These are phyloP conservation scores for Leucophenga montana DNA, from an alignment of 2,888 invertebrate genomes.

Conservation along the genomic window DNA sequence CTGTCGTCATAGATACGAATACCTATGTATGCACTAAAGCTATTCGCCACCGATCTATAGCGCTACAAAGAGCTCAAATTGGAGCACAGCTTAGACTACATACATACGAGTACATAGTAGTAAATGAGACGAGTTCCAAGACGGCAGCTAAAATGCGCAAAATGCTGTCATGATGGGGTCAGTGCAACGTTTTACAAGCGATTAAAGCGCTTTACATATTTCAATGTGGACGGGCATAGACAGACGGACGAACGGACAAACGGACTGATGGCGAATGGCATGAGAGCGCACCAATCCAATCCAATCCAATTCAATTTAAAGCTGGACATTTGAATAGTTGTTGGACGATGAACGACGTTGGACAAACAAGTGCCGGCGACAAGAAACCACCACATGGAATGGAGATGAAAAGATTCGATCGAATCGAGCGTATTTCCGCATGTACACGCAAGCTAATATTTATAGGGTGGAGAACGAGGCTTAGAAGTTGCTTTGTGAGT, in stretches of 20 bases:
- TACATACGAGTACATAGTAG: constrained; percentile 30
- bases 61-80: constrained; percentile 39
- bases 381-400: not conserved
- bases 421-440: constrained; percentile 27
- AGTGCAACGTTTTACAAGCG: constrained; percentile 58
- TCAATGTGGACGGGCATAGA: constrained; percentile 47
- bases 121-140: constrained; percentile 26
- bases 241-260: constrained; percentile 37
- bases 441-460: constrained; percentile 56
- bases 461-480: constrained; percentile 20
- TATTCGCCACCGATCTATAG: not conserved
- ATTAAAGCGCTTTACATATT: constrained; percentile 64
- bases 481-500: no score
- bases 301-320: not conserved
- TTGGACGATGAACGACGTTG: not conserved
- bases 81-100: constrained; percentile 45
- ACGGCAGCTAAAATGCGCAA: constrained; percentile 32
- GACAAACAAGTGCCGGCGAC: not conserved
- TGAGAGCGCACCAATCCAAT: not conserved
- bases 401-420: not conserved
- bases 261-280: not conserved
- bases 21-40: not conserved
- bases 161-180: constrained; percentile 53
- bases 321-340: constrained; percentile 61
- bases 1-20: not conserved